A percentile compares a stretch with the other conserved stretches of the same genome.
Conservation (phyloP, 2,888 invertebrate genomes). For the Drosophila mercatorum region DNA sequence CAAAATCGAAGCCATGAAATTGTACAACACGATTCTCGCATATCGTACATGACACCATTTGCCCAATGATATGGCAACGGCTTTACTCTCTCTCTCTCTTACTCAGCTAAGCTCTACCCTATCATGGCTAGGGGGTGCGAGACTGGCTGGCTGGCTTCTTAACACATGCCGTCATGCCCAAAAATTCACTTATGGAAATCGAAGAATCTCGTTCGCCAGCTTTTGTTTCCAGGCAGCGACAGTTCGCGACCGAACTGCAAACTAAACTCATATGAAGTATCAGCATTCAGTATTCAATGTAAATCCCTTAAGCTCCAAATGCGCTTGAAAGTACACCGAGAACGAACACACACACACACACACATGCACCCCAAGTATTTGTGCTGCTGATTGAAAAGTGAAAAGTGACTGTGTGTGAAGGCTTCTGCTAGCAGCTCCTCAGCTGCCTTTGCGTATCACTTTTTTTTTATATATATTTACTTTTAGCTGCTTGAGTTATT, state of each 20-base stretch:
- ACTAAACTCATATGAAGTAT: constrained; percentile 80
- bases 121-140: not conserved
- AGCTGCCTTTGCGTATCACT: constrained; percentile 15
- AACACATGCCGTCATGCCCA: constrained; percentile 26
- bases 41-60: constrained; percentile 79
- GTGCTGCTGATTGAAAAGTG: constrained; percentile 62
- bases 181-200: constrained; percentile 78
- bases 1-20: constrained; percentile 78
- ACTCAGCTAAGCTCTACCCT: not conserved
- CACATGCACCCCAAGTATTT: constrained; percentile 33
- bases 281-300: constrained; percentile 80
- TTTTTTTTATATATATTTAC: constrained; percentile 7
- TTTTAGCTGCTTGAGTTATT: constrained; percentile 44
- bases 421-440: constrained; percentile 17
- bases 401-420: constrained; percentile 45
- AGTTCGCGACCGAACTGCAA: constrained; percentile 56
- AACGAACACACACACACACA: constrained; percentile 13
- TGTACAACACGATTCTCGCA: constrained; percentile 79
- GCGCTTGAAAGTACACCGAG: constrained; percentile 57
- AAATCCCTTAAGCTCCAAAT: constrained; percentile 80
- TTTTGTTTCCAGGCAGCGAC: constrained; percentile 39
- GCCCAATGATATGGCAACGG: constrained; percentile 56
- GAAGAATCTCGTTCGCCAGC: constrained; percentile 59
- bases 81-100: constrained; percentile 19
- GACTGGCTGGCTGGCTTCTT: constrained; percentile 24